Evolutionary conservation across 2,797 vertebrate species (phyloP).

Genomic region (Cynodonichthys magdalenae): DNA sequence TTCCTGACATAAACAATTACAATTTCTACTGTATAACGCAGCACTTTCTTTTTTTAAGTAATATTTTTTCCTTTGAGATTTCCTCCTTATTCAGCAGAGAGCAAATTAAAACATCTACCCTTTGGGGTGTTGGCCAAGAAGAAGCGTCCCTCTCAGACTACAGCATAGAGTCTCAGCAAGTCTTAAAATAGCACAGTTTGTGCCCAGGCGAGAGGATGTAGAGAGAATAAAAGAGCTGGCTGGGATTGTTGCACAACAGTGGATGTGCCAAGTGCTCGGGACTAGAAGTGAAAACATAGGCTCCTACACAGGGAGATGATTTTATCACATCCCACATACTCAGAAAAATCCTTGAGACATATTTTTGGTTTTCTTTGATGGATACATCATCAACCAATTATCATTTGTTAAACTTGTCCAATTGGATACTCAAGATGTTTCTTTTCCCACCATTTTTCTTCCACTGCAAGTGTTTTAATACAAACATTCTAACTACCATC

Average conservation of each 20-base stretch:
- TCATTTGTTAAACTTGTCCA: background rate
- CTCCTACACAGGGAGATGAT: slow-evolving; percentile 11
- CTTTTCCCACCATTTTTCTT: too few relatives aligned
- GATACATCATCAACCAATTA: background rate
- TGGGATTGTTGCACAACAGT: slow-evolving; percentile 68
- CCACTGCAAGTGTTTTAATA: too few relatives aligned
- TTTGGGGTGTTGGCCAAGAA: slow-evolving; percentile 60
- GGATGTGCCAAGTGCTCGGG: slow-evolving; percentile 48
- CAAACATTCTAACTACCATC: too few relatives aligned
- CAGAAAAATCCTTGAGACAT: background rate
- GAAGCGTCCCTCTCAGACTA: slow-evolving; percentile 63
- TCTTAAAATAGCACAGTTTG: slow-evolving; percentile 77
- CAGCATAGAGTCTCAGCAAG: slow-evolving; percentile 53
- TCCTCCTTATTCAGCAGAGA: slow-evolving; percentile 31
- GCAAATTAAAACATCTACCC: slow-evolving; percentile 32
- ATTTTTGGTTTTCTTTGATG: background rate
- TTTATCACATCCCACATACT: slow-evolving; percentile 10
- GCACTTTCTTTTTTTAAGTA: background rate
- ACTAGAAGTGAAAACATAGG: slow-evolving; percentile 33
- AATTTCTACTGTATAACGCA: background rate
- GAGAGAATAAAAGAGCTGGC: slow-evolving; percentile 57
- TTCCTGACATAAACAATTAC: slow-evolving; percentile 3
- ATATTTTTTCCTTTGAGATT: slow-evolving; percentile 29
- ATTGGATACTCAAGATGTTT: background rate
- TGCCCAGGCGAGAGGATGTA: slow-evolving; percentile 57